Base-by-base conservation (phyloP, 1,140 invertebrate genomes). In the Drosophila bifasciata region DNA sequence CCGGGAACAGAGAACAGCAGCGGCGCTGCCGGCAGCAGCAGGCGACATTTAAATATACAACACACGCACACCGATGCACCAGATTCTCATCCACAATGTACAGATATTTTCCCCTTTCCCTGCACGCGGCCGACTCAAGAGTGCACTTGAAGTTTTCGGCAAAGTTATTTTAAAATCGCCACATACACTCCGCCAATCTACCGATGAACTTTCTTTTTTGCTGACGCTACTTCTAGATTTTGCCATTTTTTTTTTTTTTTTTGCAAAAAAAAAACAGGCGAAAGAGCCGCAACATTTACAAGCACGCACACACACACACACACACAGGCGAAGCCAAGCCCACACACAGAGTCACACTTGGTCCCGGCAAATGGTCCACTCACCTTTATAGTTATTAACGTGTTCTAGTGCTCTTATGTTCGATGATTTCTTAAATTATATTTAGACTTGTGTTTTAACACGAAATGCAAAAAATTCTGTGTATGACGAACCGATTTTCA, bases 61-160 rank as follows among this genome's bases (percentile, higher is more conserved):
- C 66, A 11, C 63, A 62, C 62, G 45, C 52, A 72, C 74, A 60
- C 57, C 53, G 8, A 48, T 63, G 48, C 61, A 55, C 55, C 36
- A 40, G 50, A 32, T 40, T 63, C 40, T 53, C 5, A 23, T 16
- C 43, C 36, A 23, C 59, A 66, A 58, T 85, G 74, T 76, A 74
- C 69, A 79, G 74, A 76, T 76, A 79, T 79, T 79, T 76, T 61
- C 61, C 64, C 56, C 9, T 11, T 11, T 51, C 28, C 28, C 16
- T 36, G 8, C 49, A 36, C 32, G 32, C 49, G 43, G 41, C 61
- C 57, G 32, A 36, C 53, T 51, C 63, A 72, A 88, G 78, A 76
- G 74, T 81, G 83, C 84, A 89, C 83, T 88, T 88, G 84, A 89
- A 88, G 84, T 89, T 88, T 89, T 88, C 79, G 78, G 75, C 78